These are phyloP conservation scores for Harpegnathos saltator DNA, from an alignment of 1,140 invertebrate species.

Conservation along the genomic window DNA sequence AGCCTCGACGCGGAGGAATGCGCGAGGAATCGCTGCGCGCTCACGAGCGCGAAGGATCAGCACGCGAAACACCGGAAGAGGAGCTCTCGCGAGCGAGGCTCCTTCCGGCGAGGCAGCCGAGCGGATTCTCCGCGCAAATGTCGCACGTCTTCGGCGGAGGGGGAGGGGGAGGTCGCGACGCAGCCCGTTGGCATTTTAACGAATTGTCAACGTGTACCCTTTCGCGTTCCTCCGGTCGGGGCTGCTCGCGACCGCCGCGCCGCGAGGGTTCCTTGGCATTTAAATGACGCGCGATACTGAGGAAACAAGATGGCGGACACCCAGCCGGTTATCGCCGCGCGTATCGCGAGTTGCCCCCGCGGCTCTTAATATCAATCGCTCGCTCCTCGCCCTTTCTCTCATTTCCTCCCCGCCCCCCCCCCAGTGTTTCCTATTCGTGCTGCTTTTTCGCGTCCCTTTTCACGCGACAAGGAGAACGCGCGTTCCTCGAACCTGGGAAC, in stretches of 20 bases:
- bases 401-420: neutral
- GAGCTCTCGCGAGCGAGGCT: neutral
- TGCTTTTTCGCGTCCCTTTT: neutral
- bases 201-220: conserved; percentile 67
- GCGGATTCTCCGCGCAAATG: neutral
- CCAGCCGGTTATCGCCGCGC: conserved; percentile 64
- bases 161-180: too few species aligned
- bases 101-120: neutral
- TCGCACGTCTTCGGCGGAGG: neutral
- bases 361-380: conserved; percentile 70
- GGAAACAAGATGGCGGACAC: conserved; percentile 73
- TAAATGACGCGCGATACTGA: conserved; percentile 79
- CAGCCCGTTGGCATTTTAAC: conserved; percentile 61
- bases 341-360: conserved; percentile 57
- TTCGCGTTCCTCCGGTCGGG: conserved; percentile 52
- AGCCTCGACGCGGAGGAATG: too few species aligned
- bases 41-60: too few species aligned
- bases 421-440: neutral
- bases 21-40: too few species aligned
- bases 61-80: neutral
- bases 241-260: conserved; percentile 21
- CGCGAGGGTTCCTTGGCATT: conserved; percentile 76
- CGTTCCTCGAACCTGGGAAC: neutral
- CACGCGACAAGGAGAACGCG: neutral
- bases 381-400: conserved; percentile 13